Evolutionary conservation across 2,113 vertebrate species (phyloP), one percentile per base, ranked within the genome.

Genomic region (Trinectes maculatus): DNA sequence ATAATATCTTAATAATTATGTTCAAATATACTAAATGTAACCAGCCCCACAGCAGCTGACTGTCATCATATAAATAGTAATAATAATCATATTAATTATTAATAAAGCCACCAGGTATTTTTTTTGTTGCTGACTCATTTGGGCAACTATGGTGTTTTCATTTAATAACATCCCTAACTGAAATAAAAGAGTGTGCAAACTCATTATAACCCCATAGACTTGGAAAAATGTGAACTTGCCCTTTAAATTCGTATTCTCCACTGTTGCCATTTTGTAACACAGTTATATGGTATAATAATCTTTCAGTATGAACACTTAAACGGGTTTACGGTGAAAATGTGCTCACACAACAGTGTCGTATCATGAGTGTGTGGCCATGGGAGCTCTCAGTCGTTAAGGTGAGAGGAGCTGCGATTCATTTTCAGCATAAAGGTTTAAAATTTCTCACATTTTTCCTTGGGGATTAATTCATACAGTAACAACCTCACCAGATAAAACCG

Each of bases 391-490:
- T 42, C 5, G 19, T 43, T 10, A 3, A 16, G 16, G 48, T 60
- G 5, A 63, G 24, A 36, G 29, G 22, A 71, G 48, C 19, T 47
- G 53, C 49, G 26, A 44, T 10, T 47, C 2, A 42, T 71, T 31
- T 43, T 54, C 29, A 42, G 16, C 12, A 18, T 58, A 55, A 51
- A 29, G 10, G 60, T 57, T 59, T 46, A 1, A 56, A 59, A 63
- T 59, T 5, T 31, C 4, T 3, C 15, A 52, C 22, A 60, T 60
- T 61, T 48, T 48, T 43, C 47, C 34, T 67, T 42, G 16, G 34
- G 28, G 54, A 82, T 84, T 65, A 66, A 82, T 80, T 80, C 43
- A 44, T 57, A 18, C 36, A 51, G 40, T 62, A 70, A 68, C 51
- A 73, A 54, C 42, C 34, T 19, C 39, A 70, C 44, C 51, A 70